These are phyloP conservation scores for Syrmaticus mikado DNA, from an alignment of 2,113 vertebrate genomes.

Conservation along the genomic window DNA sequence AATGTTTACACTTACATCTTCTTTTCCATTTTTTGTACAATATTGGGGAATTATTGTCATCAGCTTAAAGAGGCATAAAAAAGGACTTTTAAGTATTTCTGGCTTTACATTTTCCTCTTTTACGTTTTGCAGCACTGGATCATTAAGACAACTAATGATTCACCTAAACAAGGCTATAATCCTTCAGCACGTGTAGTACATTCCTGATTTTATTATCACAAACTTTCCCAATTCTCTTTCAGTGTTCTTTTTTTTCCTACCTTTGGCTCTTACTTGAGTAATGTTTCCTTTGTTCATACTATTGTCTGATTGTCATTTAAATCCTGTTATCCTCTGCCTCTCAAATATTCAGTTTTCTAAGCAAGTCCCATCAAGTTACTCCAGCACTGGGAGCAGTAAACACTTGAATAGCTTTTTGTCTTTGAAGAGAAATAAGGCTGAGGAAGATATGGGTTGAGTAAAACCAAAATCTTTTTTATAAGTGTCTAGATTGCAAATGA, in stretches of 20 bases:
- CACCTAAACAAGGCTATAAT: not conserved
- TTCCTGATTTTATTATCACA: not conserved
- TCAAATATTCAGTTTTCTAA: not conserved
- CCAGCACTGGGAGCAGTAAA: not conserved
- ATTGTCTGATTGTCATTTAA: not conserved
- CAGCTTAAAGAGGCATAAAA: not conserved
- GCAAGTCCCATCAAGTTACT: not conserved
- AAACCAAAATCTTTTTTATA: not conserved
- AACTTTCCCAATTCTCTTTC: not conserved
- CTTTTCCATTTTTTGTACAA: not conserved
- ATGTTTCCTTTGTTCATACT: not conserved
- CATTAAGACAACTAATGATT: not conserved
- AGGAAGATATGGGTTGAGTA: not conserved
- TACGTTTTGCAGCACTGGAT: not conserved
- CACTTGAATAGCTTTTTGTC: not conserved
- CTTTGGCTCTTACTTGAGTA: not conserved
- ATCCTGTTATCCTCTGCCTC: not conserved
- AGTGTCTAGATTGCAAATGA: not conserved
- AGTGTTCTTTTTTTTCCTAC: not conserved
- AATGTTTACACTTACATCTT: not conserved
- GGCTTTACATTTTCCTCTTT: not conserved
- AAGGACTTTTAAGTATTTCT: accelerated
- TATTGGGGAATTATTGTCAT: not conserved
- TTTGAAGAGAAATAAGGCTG: not conserved
- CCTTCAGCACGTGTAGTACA: not conserved